These are phyloP conservation scores for Dermochelys coriacea DNA, from an alignment of 2,797 vertebrate genomes.

Conservation along the genomic window DNA sequence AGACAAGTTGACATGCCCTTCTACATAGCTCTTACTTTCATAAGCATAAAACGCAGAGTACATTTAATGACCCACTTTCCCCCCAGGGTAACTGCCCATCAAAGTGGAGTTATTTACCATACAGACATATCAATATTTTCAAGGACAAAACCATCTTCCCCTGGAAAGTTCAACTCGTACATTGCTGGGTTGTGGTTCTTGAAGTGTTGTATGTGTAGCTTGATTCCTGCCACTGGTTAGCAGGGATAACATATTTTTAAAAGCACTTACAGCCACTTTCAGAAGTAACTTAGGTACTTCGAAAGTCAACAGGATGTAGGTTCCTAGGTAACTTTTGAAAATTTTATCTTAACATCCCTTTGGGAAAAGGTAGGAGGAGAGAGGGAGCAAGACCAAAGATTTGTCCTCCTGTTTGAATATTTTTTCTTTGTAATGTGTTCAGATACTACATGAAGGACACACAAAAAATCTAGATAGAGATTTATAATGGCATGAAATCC, in stretches of 20 bases:
- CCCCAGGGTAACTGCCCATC: background rate
- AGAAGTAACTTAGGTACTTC: background rate
- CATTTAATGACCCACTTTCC: background rate
- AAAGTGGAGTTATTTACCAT: background rate
- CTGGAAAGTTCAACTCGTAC: background rate
- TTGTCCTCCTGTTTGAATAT: background rate
- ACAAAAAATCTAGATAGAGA: background rate
- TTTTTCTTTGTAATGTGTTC: background rate
- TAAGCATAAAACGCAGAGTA: background rate
- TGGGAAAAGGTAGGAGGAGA: background rate
- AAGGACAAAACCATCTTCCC: background rate
- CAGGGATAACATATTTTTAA: background rate
- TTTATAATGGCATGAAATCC: background rate
- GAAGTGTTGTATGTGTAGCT: background rate
- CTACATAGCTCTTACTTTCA: background rate
- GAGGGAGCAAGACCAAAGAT: background rate
- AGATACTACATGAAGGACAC: background rate
- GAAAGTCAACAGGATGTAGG: background rate
- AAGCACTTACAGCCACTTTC: background rate
- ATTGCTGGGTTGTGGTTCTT: background rate
- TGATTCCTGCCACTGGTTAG: background rate
- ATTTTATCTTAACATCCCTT: background rate
- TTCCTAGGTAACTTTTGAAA: background rate
- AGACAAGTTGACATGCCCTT: background rate
- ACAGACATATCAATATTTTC: background rate